Percentiles rank a stretch among this genome's conserved stretches.
Evolutionary conservation across 2,797 vertebrate genomes (phyloP).

Genomic region (Pseudomugil tenellus): DNA sequence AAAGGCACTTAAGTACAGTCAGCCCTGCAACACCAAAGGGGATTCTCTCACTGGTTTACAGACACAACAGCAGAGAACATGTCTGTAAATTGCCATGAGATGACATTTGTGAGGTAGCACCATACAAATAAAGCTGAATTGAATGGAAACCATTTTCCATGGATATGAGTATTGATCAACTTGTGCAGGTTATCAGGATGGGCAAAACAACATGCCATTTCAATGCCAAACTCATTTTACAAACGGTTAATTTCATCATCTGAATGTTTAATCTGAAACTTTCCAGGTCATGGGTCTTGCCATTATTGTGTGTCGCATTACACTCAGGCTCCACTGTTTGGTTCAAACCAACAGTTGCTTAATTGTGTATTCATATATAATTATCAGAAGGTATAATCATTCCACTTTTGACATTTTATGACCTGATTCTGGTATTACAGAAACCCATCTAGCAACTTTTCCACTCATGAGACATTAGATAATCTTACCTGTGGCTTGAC

Average conservation of each 20-base stretch:
- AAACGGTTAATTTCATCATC: neutral
- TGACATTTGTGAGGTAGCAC: too few relatives aligned
- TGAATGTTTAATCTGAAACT: constrained; percentile 4
- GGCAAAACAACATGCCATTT: neutral
- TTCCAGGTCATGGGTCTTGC: neutral
- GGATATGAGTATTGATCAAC: constrained; percentile 3
- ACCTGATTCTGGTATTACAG: neutral
- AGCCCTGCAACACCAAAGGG: constrained; percentile 32
- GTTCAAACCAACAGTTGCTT: neutral
- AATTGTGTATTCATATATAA: neutral
- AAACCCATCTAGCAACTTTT: neutral
- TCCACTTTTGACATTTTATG: neutral
- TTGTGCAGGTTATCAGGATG: neutral
- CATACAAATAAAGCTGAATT: too few relatives aligned
- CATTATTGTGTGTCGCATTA: constrained; percentile 8
- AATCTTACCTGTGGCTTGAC: constrained; percentile 31
- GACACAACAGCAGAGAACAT: constrained; percentile 39
- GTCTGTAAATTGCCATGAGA: too few relatives aligned
- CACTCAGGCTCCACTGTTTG: neutral
- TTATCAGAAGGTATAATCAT: neutral
- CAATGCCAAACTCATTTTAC: neutral
- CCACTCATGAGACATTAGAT: neutral
- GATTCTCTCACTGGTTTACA: constrained; percentile 54
- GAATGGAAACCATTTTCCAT: constrained; percentile 28
- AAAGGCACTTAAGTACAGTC: constrained; percentile 26